These are phyloP conservation scores for Megalurothrips usitatus DNA, from an alignment of 2,888 invertebrate genomes.

Conservation along the genomic window DNA sequence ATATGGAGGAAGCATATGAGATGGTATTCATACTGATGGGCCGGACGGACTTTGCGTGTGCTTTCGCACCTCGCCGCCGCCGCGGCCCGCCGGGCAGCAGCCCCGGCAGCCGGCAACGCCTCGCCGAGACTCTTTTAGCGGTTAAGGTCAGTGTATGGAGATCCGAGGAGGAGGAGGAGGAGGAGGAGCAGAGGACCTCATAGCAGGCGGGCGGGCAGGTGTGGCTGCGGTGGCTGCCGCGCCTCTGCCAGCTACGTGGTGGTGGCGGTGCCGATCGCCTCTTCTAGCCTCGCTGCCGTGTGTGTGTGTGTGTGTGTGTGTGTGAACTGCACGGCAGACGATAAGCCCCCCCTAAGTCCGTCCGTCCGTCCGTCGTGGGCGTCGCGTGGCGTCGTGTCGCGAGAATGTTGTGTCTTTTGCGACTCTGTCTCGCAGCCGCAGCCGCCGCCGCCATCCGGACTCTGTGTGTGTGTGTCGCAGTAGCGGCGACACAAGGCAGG, in stretches of 20 bases:
- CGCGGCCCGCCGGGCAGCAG: too few species aligned
- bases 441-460: too few species aligned
- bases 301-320: too few species aligned
- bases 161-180: background rate
- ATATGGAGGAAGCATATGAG: too few species aligned
- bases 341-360: too few species aligned
- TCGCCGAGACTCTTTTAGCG: constrained; percentile 13
- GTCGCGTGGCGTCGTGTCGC: background rate
- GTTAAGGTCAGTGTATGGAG: constrained; percentile 23
- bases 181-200: background rate
- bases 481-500: too few species aligned
- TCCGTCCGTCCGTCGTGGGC: background rate
- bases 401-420: background rate
- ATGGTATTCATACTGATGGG: too few species aligned
- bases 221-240: background rate
- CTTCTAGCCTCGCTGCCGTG: too few species aligned
- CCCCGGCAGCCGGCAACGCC: too few species aligned
- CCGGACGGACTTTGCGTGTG: too few species aligned
- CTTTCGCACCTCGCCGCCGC: background rate
- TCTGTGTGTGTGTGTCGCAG: too few species aligned
- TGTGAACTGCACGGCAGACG: too few species aligned
- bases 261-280: background rate
- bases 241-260: background rate
- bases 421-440: background rate
- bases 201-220: background rate